Conservation (phyloP, 2,888 invertebrate species). For the Drosophila monieri region DNA sequence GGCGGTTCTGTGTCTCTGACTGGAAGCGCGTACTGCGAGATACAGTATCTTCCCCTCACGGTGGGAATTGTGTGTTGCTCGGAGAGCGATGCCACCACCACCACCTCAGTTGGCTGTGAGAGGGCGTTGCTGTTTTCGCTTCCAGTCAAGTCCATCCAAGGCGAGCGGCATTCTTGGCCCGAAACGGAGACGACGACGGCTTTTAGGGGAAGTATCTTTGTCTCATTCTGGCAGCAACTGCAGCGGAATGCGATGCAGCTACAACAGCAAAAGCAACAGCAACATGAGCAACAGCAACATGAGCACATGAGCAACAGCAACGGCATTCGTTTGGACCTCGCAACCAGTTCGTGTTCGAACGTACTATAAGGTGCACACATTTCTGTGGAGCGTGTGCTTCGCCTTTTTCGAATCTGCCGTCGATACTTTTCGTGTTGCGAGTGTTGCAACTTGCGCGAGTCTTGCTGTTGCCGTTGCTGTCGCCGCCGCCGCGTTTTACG, state of each 20-base stretch:
- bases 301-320: slow-evolving; percentile 3
- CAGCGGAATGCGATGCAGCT: slow-evolving; percentile 66
- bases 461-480: background rate
- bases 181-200: too few relatives aligned
- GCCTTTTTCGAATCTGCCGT: slow-evolving; percentile 29
- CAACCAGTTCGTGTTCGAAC: slow-evolving; percentile 84
- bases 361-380: slow-evolving; percentile 82
- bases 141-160: slow-evolving; percentile 20
- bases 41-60: slow-evolving; percentile 45
- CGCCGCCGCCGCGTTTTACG: slow-evolving; percentile 36
- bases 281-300: slow-evolving; percentile 7
- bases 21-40: slow-evolving; percentile 24
- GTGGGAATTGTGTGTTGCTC: slow-evolving; percentile 21
- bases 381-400: slow-evolving; percentile 63
- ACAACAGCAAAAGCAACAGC: slow-evolving; percentile 28
- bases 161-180: slow-evolving; percentile 55
- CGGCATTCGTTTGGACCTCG: slow-evolving; percentile 51
- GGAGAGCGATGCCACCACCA: slow-evolving; percentile 18
- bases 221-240: slow-evolving; percentile 60
- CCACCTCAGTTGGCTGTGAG: background rate
- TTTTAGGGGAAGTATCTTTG: slow-evolving; percentile 32
- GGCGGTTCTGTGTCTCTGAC: slow-evolving; percentile 44
- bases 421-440: slow-evolving; percentile 36
- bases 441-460: slow-evolving; percentile 21
- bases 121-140: slow-evolving; percentile 21